Conservation (phyloP, 2,888 invertebrate genomes). For the Himalopsyche anomala region DNA sequence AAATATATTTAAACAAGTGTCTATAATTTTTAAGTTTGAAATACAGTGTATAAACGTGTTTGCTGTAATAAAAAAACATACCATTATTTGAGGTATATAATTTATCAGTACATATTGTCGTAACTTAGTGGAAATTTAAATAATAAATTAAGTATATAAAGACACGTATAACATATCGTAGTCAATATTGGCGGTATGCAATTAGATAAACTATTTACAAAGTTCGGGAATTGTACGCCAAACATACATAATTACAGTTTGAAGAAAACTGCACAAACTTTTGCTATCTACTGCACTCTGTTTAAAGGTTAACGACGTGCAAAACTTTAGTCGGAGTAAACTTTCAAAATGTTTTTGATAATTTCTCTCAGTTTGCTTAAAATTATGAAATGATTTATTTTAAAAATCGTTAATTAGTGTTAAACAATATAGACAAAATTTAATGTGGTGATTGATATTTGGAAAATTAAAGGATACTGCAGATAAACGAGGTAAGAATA, state of each 20-base stretch:
- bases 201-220: constrained; percentile 14
- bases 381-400: constrained; percentile 3
- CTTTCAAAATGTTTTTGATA: not conserved
- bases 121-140: not conserved
- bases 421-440: not conserved
- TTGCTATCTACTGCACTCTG: constrained; percentile 23
- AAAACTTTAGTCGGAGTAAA: not conserved
- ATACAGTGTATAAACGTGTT: constrained; percentile 1
- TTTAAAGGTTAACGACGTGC: constrained; percentile 24
- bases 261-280: constrained; percentile 38
- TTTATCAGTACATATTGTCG: too few relatives aligned
- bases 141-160: not conserved
- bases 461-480: constrained; percentile 32
- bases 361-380: not conserved
- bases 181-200: not conserved
- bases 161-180: not conserved
- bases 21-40: not conserved
- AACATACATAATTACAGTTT: constrained; percentile 26
- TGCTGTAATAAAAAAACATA: not conserved
- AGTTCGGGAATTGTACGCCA: not conserved
- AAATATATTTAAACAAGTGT: not conserved
- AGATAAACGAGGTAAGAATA: not conserved
- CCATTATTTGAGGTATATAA: too few relatives aligned
- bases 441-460: constrained; percentile 10
- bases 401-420: not conserved